phyloP scores from a whole-genome alignment of 2,113 vertebrate species.

The Corythornis cristatus region DNA sequence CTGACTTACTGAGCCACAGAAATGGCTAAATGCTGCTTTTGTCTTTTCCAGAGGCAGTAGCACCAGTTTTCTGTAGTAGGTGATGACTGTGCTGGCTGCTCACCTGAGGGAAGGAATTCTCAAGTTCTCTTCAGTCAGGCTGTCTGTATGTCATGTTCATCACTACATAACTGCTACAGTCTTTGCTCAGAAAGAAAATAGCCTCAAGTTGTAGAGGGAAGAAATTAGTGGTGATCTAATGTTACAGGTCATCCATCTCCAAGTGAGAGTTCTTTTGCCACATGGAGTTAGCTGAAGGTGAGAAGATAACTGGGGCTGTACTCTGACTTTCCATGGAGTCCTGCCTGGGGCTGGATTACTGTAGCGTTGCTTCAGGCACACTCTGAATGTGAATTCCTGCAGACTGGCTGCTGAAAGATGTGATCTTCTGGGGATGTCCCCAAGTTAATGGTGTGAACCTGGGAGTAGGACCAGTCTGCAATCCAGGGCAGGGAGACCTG shows the following conservation, averaged over 20 bases:
- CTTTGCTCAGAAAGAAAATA: not conserved
- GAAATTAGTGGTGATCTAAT: not conserved
- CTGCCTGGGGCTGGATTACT: not conserved
- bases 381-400: not conserved
- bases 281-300: not conserved
- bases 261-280: not conserved
- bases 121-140: not conserved
- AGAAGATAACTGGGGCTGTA: not conserved
- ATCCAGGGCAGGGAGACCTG: not conserved
- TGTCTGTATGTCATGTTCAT: not conserved
- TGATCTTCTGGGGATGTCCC: not conserved
- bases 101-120: slow-evolving; percentile 16
- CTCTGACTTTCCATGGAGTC: not conserved
- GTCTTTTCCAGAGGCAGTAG: not conserved
- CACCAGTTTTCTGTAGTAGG: not conserved
- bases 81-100: not conserved
- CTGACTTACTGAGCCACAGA: not conserved
- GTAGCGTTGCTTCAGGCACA: not conserved
- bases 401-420: not conserved
- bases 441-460: not conserved
- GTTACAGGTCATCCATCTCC: not conserved
- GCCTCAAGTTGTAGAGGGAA: not conserved
- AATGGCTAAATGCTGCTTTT: not conserved
- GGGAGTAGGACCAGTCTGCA: not conserved
- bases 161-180: not conserved